phyloP scores from a whole-genome alignment of 2,113 vertebrate species.

The Panthera leo region DNA sequence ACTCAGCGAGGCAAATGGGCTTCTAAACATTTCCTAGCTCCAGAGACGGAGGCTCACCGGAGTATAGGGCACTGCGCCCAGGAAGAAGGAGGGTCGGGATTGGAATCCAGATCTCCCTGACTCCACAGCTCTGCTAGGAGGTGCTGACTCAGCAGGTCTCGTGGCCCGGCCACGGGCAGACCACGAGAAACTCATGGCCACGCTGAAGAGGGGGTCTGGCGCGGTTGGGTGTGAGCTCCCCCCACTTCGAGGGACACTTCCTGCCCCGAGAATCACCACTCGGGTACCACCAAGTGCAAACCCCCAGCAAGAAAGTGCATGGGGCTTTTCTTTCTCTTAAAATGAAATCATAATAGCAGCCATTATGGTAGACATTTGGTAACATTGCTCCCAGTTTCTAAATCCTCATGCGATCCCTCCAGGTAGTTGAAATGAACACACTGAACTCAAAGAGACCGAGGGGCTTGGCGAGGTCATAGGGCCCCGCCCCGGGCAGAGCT shows the following conservation, averaged over 20 bases:
- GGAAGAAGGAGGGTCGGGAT: neutral
- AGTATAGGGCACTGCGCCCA: accelerated
- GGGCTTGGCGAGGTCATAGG: neutral
- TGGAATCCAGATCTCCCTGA: no score
- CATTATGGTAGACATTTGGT: neutral
- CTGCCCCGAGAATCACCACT: neutral
- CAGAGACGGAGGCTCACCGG: neutral
- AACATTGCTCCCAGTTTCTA: neutral
- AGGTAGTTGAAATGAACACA: neutral
- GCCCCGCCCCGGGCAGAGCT: no score
- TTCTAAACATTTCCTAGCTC: neutral
- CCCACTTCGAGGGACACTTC: neutral
- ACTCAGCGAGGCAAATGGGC: neutral
- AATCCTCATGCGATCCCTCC: neutral
- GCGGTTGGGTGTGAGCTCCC: accelerated
- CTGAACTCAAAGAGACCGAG: neutral
- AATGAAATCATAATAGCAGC: neutral
- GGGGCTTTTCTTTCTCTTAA: neutral
- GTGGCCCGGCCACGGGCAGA: accelerated
- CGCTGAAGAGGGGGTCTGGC: accelerated
- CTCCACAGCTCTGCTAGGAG: neutral
- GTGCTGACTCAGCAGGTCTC: accelerated
- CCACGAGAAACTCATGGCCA: accelerated
- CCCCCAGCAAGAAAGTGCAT: neutral
- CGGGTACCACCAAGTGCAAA: neutral